Base-by-base conservation (phyloP, 2,797 vertebrate genomes). In the Vultur gryphus region DNA sequence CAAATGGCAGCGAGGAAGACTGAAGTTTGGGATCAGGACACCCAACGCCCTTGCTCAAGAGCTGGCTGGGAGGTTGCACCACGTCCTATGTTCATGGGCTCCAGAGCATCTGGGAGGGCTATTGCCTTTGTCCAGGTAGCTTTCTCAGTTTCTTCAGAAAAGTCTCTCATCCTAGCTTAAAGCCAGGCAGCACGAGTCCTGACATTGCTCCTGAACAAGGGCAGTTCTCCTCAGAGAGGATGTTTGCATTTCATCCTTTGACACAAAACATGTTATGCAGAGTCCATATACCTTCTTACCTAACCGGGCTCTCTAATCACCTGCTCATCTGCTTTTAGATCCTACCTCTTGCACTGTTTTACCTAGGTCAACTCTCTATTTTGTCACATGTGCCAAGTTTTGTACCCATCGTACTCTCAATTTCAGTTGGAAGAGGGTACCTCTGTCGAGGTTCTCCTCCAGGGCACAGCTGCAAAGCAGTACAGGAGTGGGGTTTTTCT, bases 81-180 rank as follows among this genome's bases (percentile, higher is more conserved):
- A 16, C 1, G 0, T 51, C 25, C 37, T 14, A 5, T 7, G 7
- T 79, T 54, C 29, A 14, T 5, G 26, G 18, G 25, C 11, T 55
- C 48, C 48, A 80, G 59, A 67, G 26, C 23, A 61, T 37, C 35
- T 87, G 29, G 16, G 37, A 67, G 16, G 19, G 33, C 43, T 51
- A 35, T 31, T 88, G 52, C 31, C 13, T 41, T 70, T 86, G 28
- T 44, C 52, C 44, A 71, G 35, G 31, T 17, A 15, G 8, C 23
- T 86, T 43, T 61, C 59, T 9, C 71, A 71, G 15, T 28, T 76
- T 54, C 44, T 82, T 61, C 14, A 41, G n/a, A 23, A 3, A 82
- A 59, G 9, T 64, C 16, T 16, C 24, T 64, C 49, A 41, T 29
- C 8, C 49, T 33, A 25, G 37, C 23, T 66, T 61, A 70, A 80